A percentile compares a stretch with the other conserved stretches of the same genome.
These are phyloP conservation scores for Rhamnusium bicolor DNA, from an alignment of 2,888 invertebrate species.

Conservation along the genomic window DNA sequence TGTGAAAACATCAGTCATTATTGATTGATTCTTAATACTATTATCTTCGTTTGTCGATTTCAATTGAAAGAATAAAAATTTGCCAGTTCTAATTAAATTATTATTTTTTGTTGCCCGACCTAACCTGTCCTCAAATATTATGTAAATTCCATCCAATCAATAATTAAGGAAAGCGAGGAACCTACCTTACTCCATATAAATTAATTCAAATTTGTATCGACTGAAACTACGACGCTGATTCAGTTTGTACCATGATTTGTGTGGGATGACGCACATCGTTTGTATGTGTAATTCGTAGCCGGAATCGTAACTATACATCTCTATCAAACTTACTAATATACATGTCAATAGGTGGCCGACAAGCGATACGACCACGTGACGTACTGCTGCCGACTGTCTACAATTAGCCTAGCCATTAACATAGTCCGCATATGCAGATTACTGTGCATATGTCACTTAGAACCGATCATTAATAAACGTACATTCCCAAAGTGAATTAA, in stretches of 20 bases:
- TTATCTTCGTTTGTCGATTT: too few relatives aligned
- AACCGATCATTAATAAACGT: conserved; percentile 17
- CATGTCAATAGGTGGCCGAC: conserved; percentile 64
- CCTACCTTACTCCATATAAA: conserved; percentile 8
- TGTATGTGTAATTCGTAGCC: conserved; percentile 43
- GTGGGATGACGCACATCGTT: conserved; percentile 50
- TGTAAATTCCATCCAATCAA: not conserved
- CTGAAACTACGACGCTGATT: conserved; percentile 42
- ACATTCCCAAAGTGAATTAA: not conserved
- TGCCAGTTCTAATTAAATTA: too few relatives aligned
- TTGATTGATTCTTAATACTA: too few relatives aligned
- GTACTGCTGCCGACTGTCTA: conserved; percentile 64
- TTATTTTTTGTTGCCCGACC: too few relatives aligned
- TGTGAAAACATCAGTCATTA: too few relatives aligned
- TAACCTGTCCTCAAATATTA: too few relatives aligned
- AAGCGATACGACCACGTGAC: conserved; percentile 58
- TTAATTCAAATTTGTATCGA: conserved; percentile 47
- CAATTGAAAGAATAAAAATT: too few relatives aligned
- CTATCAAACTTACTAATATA: conserved; percentile 64
- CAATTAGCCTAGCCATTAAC: conserved; percentile 68
- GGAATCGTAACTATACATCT: conserved; percentile 58
- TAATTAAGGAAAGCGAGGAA: not conserved
- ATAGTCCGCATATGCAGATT: conserved; percentile 66
- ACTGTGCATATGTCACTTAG: conserved; percentile 53
- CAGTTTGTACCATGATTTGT: conserved; percentile 54